Conservation (phyloP, 2,113 vertebrate species). For the Herpetotheres cachinnans region DNA sequence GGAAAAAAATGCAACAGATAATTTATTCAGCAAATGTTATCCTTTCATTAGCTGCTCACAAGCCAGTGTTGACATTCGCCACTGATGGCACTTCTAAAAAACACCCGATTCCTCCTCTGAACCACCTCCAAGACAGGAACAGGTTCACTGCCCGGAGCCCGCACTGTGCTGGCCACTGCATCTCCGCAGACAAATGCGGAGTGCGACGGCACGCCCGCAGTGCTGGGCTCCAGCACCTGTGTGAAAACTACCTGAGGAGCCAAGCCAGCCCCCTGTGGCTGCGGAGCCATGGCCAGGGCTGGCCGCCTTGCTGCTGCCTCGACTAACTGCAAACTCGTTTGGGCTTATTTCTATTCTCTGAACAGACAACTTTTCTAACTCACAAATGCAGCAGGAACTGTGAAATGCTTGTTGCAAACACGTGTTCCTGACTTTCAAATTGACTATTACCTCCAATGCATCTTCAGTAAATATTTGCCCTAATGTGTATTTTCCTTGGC, state of each 20-base stretch:
- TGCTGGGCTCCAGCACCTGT: background rate
- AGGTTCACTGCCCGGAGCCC: fast-evolving
- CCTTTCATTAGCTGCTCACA: background rate
- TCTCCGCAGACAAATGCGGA: fast-evolving
- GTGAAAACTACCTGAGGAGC: background rate
- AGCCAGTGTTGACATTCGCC: background rate
- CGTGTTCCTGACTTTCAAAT: background rate
- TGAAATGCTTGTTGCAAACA: background rate
- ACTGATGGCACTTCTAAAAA: background rate
- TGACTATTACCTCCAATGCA: background rate
- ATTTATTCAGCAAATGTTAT: background rate
- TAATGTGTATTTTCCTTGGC: background rate
- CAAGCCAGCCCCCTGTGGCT: background rate
- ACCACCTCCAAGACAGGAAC: background rate
- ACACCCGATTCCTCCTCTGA: background rate
- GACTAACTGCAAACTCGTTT: fast-evolving
- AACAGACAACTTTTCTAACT: no score
- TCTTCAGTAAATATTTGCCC: background rate
- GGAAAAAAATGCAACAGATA: background rate
- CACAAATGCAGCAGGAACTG: background rate
- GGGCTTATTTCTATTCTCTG: background rate
- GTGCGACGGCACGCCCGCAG: fast-evolving
- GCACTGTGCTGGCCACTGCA: background rate
- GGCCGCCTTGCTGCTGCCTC: background rate
- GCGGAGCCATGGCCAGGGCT: background rate